Evolutionary conservation across 2,113 vertebrate genomes (phyloP).

Genomic region (Marmota flaviventris): DNA sequence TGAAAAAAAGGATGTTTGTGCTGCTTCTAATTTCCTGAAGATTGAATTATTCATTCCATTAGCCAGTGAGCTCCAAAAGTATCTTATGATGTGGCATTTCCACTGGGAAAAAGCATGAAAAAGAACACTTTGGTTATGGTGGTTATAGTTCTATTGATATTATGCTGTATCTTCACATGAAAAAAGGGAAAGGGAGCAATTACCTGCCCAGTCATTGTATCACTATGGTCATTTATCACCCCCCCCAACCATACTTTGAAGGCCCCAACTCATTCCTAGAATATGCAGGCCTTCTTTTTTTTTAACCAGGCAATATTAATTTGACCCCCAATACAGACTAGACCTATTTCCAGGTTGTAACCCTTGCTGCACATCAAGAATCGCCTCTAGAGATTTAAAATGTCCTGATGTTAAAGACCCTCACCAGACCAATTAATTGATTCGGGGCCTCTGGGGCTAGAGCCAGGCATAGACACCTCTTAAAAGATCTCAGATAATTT

Average conservation of each 20-base stretch:
- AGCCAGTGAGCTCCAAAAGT: conserved; percentile 61
- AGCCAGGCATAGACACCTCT: neutral
- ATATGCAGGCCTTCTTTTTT: neutral
- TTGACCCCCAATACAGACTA: neutral
- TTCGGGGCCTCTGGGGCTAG: neutral
- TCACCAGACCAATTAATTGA: neutral
- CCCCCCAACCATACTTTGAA: conserved; percentile 4
- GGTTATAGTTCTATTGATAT: neutral
- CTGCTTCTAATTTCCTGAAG: conserved; percentile 66
- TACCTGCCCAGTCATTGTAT: neutral
- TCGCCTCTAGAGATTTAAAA: neutral
- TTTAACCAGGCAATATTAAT: neutral
- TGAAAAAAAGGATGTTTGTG: conserved; percentile 62
- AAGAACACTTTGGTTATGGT: neutral
- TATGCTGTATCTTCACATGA: neutral
- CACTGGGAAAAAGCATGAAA: conserved; percentile 56
- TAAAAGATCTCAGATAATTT: neutral
- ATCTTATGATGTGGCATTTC: conserved; percentile 51
- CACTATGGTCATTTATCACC: neutral
- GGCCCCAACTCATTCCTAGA: neutral
- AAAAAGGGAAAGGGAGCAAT: neutral
- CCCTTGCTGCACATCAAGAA: neutral
- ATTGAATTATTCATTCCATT: conserved; percentile 77
- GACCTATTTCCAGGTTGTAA: neutral
- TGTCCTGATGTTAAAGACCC: neutral